Conservation (phyloP, 2,797 vertebrate genomes). For the Balearica regulorum region DNA sequence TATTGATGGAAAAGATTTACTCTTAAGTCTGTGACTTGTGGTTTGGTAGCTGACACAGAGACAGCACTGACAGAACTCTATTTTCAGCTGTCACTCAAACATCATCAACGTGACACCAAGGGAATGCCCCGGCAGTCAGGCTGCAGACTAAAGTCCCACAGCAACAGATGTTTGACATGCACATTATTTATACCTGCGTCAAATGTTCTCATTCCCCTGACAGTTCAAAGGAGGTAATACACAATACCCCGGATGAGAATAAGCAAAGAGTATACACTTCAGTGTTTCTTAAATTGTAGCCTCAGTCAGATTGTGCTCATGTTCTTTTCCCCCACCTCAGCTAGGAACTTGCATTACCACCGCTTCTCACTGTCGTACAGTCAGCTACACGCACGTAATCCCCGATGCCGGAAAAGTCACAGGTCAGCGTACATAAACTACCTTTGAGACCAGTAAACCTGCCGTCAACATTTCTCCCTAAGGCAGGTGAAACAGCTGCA, state of each 20-base stretch:
- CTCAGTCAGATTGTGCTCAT: background rate
- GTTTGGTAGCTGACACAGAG: background rate
- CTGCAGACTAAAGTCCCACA: background rate
- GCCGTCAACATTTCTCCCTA: background rate
- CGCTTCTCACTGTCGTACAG: fast-evolving
- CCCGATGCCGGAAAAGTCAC: background rate
- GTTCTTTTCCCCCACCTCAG: background rate
- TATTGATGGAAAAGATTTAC: background rate
- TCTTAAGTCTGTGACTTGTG: background rate
- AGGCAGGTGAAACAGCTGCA: background rate
- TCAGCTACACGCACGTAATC: background rate
- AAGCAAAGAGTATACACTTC: background rate
- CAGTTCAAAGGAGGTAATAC: background rate
- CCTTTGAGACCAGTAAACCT: background rate
- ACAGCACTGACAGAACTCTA: background rate
- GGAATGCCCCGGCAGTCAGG: background rate
- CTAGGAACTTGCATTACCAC: background rate
- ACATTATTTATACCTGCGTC: background rate
- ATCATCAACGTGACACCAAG: background rate
- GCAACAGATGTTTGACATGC: background rate
- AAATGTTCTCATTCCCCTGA: background rate
- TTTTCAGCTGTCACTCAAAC: conserved; percentile 12
- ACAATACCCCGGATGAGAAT: background rate
- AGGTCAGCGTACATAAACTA: background rate
- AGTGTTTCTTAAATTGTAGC: background rate